Evolutionary conservation across 1,140 invertebrate genomes (phyloP).

Genomic region (Pinna nobilis): DNA sequence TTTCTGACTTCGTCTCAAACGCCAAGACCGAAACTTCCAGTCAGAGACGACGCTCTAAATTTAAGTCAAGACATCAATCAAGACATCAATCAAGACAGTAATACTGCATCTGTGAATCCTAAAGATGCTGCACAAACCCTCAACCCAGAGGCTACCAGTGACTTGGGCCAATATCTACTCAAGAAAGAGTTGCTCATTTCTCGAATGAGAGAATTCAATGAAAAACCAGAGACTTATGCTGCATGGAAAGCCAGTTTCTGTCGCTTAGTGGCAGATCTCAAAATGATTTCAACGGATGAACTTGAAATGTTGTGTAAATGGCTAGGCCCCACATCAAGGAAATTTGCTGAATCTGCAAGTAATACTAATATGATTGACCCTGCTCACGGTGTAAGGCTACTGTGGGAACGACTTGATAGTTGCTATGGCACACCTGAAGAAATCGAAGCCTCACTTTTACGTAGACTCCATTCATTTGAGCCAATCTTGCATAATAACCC

Average conservation of each 20-base stretch:
- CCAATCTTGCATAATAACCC: no score
- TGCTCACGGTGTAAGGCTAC: neutral
- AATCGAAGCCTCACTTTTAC: neutral
- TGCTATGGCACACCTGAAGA: neutral
- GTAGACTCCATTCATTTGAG: neutral
- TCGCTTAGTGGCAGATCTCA: slow-evolving; percentile 15
- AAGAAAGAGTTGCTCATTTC: slow-evolving; percentile 30
- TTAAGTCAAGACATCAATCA: neutral
- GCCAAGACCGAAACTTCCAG: neutral
- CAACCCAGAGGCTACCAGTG: neutral
- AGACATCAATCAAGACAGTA: no score
- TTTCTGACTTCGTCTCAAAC: neutral
- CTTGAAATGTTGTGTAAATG: slow-evolving; percentile 38
- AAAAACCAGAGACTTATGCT: slow-evolving; percentile 31
- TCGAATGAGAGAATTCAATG: slow-evolving; percentile 9
- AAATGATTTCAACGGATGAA: slow-evolving; percentile 8
- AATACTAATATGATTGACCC: no score
- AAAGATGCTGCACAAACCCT: neutral
- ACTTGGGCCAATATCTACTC: slow-evolving; percentile 14
- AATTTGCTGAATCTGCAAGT: no score
- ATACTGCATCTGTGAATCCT: neutral
- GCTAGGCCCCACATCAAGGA: neutral
- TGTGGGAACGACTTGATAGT: no score
- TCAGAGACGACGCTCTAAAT: neutral
- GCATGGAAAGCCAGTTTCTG: slow-evolving; percentile 31